These are phyloP conservation scores for Andricus quercusramuli DNA, from an alignment of 2,888 invertebrate species.

Conservation along the genomic window DNA sequence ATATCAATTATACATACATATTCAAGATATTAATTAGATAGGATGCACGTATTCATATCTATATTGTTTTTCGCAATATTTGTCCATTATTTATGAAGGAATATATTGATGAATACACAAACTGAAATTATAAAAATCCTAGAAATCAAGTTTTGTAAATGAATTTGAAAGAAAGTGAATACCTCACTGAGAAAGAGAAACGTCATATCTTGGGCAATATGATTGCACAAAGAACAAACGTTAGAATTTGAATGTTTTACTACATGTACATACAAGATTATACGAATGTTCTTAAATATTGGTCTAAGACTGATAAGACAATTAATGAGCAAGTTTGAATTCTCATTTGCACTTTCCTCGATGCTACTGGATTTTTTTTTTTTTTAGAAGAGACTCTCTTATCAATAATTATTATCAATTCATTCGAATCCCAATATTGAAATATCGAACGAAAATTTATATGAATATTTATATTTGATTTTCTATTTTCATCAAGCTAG, in stretches of 20 bases:
- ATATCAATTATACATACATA: not conserved
- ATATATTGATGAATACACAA: not conserved
- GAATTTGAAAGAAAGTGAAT: not conserved
- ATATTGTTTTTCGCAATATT: not conserved
- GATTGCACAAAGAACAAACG: not conserved
- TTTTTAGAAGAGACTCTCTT: not conserved
- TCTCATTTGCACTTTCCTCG: not conserved
- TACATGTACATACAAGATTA: not conserved
- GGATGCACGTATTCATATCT: not conserved
- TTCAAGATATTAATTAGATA: not conserved
- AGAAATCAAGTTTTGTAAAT: no score
- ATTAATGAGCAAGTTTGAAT: not conserved
- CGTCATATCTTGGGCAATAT: no score
- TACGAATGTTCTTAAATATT: not conserved
- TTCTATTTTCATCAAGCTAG: not conserved
- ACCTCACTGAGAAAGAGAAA: not conserved
- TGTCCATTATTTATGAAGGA: not conserved
- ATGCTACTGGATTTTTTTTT: not conserved
- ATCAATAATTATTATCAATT: no score
- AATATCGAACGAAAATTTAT: not conserved
- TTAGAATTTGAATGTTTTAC: not conserved
- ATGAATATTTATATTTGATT: not conserved
- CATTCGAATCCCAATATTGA: not conserved
- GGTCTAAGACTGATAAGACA: not conserved
- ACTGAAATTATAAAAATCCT: not conserved